These are phyloP conservation scores for Acanthococcus lagerstroemiae DNA, from an alignment of 2,888 invertebrate species.

Conservation along the genomic window DNA sequence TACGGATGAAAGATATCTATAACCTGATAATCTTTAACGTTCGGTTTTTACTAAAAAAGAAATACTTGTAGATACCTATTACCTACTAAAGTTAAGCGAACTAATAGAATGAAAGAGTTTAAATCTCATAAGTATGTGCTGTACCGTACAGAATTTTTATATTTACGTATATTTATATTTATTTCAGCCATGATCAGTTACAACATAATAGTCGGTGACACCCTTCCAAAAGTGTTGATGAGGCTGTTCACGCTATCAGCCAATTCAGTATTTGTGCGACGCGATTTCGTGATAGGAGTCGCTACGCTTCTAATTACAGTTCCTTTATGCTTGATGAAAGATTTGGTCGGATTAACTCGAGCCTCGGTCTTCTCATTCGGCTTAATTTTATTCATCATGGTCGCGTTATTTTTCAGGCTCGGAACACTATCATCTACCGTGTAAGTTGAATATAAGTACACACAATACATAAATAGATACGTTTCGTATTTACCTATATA, in stretches of 20 bases:
- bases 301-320: constrained; percentile 63
- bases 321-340: constrained; percentile 67
- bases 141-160: no score
- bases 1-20: no score
- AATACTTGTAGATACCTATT: no score
- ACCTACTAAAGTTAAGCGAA: no score
- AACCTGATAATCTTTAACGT: no score
- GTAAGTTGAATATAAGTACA: no score
- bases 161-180: constrained; percentile 23
- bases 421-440: constrained; percentile 50
- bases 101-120: no score
- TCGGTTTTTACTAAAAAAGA: no score
- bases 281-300: constrained; percentile 59
- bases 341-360: constrained; percentile 60
- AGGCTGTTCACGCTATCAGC: constrained; percentile 52
- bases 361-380: constrained; percentile 58
- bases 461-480: no score
- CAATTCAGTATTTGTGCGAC: constrained; percentile 50
- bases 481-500: no score
- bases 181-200: constrained; percentile 75
- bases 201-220: constrained; percentile 78
- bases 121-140: no score
- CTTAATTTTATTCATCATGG: constrained; percentile 61
- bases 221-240: constrained; percentile 68
- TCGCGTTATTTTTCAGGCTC: constrained; percentile 54